Conservation (phyloP, 2,797 vertebrate genomes). For the Smutsia gigantea region DNA sequence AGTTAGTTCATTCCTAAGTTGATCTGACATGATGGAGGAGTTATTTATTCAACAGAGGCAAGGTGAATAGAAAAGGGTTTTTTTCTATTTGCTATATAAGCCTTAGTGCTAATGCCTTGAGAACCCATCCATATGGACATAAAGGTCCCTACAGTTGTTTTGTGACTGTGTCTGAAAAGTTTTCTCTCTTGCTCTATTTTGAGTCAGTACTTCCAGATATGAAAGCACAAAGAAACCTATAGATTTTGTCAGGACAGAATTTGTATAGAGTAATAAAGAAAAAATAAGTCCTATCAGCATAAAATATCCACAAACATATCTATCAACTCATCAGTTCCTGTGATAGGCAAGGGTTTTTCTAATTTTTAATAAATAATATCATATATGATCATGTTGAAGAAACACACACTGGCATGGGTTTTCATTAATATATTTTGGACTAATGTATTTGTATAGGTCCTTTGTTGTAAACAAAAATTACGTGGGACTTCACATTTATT, state of each 20-base stretch:
- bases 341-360: not conserved
- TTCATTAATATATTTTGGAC: not conserved
- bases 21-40: conserved; percentile 60
- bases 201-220: not conserved
- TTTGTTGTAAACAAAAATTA: not conserved
- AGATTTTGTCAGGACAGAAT: conserved; percentile 40
- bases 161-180: conserved; percentile 46
- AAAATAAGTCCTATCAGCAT: not conserved
- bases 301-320: not conserved
- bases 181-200: conserved; percentile 36
- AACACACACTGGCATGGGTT: not conserved
- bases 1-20: conserved; percentile 70
- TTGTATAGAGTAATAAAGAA: not conserved
- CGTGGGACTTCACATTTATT: not conserved
- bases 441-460: not conserved
- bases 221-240: not conserved
- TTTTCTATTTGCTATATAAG: conserved; percentile 74
- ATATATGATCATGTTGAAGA: not conserved
- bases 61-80: conserved; percentile 75
- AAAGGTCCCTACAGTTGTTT: conserved; percentile 45
- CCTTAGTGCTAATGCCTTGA: conserved; percentile 75
- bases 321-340: not conserved
- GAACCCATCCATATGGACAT: conserved; percentile 84
- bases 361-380: not conserved
- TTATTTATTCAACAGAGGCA: conserved; percentile 85